phyloP scores from a whole-genome alignment of 2,113 vertebrate genomes.

The Notechis scutatus region DNA sequence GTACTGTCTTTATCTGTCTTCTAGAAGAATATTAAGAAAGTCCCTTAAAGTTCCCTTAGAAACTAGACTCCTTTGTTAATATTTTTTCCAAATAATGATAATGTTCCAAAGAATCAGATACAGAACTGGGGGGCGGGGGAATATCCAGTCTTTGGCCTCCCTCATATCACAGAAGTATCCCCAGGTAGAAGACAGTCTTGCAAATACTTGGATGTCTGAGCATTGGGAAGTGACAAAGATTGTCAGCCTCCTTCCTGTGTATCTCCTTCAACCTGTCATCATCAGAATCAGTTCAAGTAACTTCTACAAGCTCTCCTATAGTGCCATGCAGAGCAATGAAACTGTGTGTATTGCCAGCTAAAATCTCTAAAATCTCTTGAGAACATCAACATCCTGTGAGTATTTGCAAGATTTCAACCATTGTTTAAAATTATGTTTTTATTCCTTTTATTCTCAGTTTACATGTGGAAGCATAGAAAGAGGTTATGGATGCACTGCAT shows the following conservation, averaged over 20 bases:
- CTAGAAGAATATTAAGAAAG: not conserved
- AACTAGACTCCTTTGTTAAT: not conserved
- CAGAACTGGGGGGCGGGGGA: not conserved
- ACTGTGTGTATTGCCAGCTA: not conserved
- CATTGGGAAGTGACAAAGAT: not conserved
- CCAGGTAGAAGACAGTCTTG: not conserved
- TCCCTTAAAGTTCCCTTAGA: not conserved
- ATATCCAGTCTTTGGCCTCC: not conserved
- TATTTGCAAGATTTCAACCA: not conserved
- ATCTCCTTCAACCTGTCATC: not conserved
- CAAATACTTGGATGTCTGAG: not conserved
- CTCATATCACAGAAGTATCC: not conserved
- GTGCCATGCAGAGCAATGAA: not conserved
- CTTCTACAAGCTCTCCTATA: not conserved
- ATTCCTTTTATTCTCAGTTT: not conserved
- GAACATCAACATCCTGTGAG: not conserved
- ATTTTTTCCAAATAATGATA: not conserved
- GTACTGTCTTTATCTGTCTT: not conserved
- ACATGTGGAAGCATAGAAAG: not conserved
- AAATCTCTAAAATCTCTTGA: not conserved
- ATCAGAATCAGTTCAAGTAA: not conserved
- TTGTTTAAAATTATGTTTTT: not conserved
- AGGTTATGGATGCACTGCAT: not conserved
- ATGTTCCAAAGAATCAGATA: not conserved
- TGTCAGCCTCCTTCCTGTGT: not conserved